phyloP scores from a whole-genome alignment of 1,140 invertebrate species.

The Drosophila kanapiae region DNA sequence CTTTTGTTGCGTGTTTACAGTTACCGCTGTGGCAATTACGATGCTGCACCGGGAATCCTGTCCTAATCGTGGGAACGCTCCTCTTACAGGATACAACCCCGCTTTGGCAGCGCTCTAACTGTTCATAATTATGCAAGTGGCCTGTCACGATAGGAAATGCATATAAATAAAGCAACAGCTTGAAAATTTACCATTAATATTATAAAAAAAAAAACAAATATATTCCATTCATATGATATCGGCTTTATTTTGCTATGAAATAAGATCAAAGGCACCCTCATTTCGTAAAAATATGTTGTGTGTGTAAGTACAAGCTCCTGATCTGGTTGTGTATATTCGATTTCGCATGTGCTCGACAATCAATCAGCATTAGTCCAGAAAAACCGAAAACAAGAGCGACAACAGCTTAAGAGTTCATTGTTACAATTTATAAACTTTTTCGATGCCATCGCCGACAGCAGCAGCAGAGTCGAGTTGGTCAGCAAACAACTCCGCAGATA shows the following conservation, averaged over 20 bases:
- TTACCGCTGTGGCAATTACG: slow-evolving; percentile 67
- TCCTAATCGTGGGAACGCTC: slow-evolving; percentile 65
- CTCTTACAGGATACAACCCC: slow-evolving; percentile 64
- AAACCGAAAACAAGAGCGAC: slow-evolving; percentile 74
- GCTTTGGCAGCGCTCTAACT: slow-evolving; percentile 52
- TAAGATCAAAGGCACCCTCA: not conserved
- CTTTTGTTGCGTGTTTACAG: slow-evolving; percentile 79
- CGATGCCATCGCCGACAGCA: slow-evolving; percentile 36
- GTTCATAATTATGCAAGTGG: slow-evolving; percentile 71
- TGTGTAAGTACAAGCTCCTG: not conserved
- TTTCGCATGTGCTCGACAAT: slow-evolving; percentile 66
- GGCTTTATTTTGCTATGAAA: not conserved
- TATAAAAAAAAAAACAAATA: not conserved
- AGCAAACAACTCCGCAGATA: slow-evolving; percentile 30
- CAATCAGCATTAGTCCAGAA: slow-evolving; percentile 79
- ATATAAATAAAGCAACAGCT: too few relatives aligned
- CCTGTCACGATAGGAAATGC: slow-evolving; percentile 29
- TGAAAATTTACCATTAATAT: not conserved
- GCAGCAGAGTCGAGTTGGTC: slow-evolving; percentile 42
- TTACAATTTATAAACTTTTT: slow-evolving; percentile 71
- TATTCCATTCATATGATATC: not conserved
- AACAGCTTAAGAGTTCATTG: slow-evolving; percentile 84
- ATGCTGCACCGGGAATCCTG: slow-evolving; percentile 12
- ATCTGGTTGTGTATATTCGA: slow-evolving; percentile 44
- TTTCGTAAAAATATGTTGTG: too few relatives aligned